phyloP scores from a whole-genome alignment of 1,140 invertebrate species.

The Neocloeon triangulifer region DNA sequence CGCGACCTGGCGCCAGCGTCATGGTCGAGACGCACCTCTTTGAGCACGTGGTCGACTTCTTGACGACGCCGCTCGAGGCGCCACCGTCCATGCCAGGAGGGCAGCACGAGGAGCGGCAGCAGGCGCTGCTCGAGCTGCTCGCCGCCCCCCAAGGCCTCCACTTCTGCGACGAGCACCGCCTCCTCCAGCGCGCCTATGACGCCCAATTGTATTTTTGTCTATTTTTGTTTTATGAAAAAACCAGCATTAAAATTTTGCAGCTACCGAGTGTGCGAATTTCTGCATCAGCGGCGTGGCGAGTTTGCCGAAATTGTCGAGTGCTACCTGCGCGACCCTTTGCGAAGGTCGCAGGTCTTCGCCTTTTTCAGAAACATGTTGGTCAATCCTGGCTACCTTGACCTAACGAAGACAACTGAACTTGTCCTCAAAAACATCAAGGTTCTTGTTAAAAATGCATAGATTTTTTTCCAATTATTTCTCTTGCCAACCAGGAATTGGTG shows the following conservation, averaged over 20 bases:
- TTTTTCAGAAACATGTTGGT: slow-evolving; percentile 16
- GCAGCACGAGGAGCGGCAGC: slow-evolving; percentile 48
- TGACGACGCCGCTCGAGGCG: slow-evolving; percentile 21
- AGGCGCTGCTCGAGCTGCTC: slow-evolving; percentile 55
- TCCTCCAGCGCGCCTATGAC: slow-evolving; percentile 31
- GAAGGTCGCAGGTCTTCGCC: slow-evolving; percentile 20
- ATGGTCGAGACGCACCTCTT: slow-evolving; percentile 17
- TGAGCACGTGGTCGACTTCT: slow-evolving; percentile 21
- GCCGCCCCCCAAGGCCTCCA: slow-evolving; percentile 42
- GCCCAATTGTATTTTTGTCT: slow-evolving; percentile 34
- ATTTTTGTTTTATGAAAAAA: slow-evolving; percentile 3
- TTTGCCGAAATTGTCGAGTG: slow-evolving; percentile 30
- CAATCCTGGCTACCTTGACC: neutral
- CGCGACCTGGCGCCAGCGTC: slow-evolving; percentile 20
- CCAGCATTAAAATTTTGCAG: slow-evolving; percentile 16
- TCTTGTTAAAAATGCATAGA: slow-evolving; percentile 7
- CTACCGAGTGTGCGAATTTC: slow-evolving; percentile 33
- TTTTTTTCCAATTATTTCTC: slow-evolving; percentile 12
- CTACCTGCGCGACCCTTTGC: slow-evolving; percentile 27
- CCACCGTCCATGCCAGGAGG: slow-evolving; percentile 24
- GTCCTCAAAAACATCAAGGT: slow-evolving; percentile 8
- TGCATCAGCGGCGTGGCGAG: slow-evolving; percentile 29
- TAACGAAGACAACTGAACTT: slow-evolving; percentile 8
- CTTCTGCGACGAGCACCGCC: slow-evolving; percentile 28
- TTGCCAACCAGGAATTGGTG: slow-evolving; percentile 18